Base-by-base conservation (phyloP, 2,888 invertebrate species). In the Pyrochroa serraticornis region DNA sequence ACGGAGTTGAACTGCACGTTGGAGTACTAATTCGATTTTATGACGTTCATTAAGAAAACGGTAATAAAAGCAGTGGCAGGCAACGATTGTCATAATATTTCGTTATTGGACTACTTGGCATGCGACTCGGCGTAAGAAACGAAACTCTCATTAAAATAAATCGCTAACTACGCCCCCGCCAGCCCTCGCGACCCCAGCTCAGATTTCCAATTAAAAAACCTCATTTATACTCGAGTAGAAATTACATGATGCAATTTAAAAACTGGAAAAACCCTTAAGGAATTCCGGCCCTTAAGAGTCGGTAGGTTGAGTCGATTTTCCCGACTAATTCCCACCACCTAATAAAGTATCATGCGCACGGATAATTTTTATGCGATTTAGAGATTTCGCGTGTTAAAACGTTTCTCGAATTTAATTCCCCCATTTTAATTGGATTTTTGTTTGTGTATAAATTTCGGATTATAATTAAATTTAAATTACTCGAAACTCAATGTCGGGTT, bases 191-290 rank as follows among this genome's bases (percentile, higher is more conserved):
- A 62, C 66, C 66, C 59, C 71, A 66, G 55, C 73, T 77, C 76
- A 70, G 75, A 75, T 77, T 78, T 78, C 78, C 77, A 78, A 78
- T 78, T 78, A 78, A 78, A 78, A 78, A 78, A 78, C 77, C 78
- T 78, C 77, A 77, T 78, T 78, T 78, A 77, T 77, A 76, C 77
- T 74, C 69, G 74, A 75, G 75, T 67, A 75, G 75, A 77, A 78
- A 78, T 78, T 77, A 77, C 77, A 77, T 72, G 76, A 76, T 74
- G 76, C 76, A 75, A 77, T 78, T 78, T 75, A 75, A 77, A 77
- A 75, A 66, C 69, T 69, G 68, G 70, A 68, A 59, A 61, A 64
- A 48, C 48, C 62, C 63, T 64, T 67, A 66, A 62, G 64, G 68
- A 71, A 76, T 67, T 75, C 58, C 66, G 58, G 62, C 64, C 76